phyloP scores from a whole-genome alignment of 35 echinoderm and acorn worm species.

The Lytechinus pictus region DNA sequence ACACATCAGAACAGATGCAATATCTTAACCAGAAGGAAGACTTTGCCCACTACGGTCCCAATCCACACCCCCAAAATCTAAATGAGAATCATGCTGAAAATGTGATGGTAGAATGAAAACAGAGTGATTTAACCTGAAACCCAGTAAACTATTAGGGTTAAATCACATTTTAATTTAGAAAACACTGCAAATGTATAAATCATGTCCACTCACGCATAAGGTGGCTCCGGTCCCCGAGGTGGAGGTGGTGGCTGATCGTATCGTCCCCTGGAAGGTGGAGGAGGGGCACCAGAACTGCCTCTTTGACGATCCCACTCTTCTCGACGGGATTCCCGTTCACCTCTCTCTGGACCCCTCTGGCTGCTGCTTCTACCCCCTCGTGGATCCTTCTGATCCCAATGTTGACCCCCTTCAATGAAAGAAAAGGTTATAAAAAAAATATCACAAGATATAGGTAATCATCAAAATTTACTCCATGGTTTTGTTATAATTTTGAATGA shows the following conservation, averaged over 20 bases:
- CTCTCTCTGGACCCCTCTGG: neutral
- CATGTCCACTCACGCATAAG: constrained; percentile 15
- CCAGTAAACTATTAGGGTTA: too few species aligned
- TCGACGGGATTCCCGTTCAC: constrained; percentile 61
- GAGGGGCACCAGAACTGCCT: neutral
- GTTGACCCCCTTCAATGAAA: constrained; percentile 7
- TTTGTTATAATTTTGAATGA: too few species aligned
- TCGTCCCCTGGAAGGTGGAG: neutral
- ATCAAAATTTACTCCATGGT: too few species aligned
- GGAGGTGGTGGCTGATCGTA: neutral
- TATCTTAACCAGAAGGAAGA: too few species aligned
- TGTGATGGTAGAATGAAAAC: too few species aligned
- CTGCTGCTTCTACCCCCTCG: neutral
- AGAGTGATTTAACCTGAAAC: too few species aligned
- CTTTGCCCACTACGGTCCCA: too few species aligned
- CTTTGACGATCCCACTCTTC: constrained; percentile 66
- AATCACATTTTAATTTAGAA: neutral
- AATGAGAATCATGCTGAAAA: too few species aligned
- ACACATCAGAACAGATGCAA: too few species aligned
- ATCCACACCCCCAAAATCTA: too few species aligned
- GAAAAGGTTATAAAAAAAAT: neutral
- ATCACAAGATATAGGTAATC: too few species aligned
- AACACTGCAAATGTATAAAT: neutral
- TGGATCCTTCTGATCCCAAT: constrained; percentile 20
- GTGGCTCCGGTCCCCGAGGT: neutral